Conservation (phyloP, 1,140 invertebrate species). For the Drosophila repleta region DNA sequence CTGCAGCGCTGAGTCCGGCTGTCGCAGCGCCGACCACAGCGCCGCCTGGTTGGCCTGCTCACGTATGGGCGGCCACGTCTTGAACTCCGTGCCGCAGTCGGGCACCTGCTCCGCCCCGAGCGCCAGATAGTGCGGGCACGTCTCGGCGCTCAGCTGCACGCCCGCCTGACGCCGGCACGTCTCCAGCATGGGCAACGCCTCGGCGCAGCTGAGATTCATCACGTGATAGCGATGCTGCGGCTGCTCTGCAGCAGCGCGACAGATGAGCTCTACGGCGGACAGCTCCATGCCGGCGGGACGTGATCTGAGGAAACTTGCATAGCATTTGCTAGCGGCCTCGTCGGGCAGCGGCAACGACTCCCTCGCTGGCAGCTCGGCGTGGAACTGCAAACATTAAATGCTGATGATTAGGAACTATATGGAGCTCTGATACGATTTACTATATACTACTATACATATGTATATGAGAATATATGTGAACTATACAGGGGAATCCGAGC, state of each 20-base stretch:
- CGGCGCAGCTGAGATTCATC: slow-evolving; percentile 88
- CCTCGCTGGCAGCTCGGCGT: slow-evolving; percentile 85
- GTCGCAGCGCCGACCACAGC: slow-evolving; percentile 86
- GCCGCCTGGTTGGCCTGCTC: slow-evolving; percentile 86
- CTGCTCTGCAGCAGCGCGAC: slow-evolving; percentile 85
- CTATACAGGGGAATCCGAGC: no score
- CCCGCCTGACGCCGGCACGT: slow-evolving; percentile 83
- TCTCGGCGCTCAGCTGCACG: slow-evolving; percentile 87
- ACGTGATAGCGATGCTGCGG: slow-evolving; percentile 88
- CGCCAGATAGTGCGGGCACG: slow-evolving; percentile 90
- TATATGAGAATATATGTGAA: no score
- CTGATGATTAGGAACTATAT: neutral
- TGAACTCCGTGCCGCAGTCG: slow-evolving; percentile 87
- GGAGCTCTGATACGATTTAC: no score
- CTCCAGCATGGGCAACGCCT: slow-evolving; percentile 84
- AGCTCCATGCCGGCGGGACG: slow-evolving; percentile 88
- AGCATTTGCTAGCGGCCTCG: slow-evolving; percentile 85
- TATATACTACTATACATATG: no score
- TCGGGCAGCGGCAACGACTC: neutral
- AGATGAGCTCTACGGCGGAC: slow-evolving; percentile 87
- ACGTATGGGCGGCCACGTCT: slow-evolving; percentile 90
- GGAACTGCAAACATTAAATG: slow-evolving; percentile 85
- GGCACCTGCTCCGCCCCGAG: slow-evolving; percentile 87
- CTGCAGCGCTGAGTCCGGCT: slow-evolving; percentile 80
- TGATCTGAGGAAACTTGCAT: slow-evolving; percentile 87